Evolutionary conservation across 2,888 invertebrate genomes (phyloP).

Genomic region (Bursaphelenchus okinawaensis): DNA sequence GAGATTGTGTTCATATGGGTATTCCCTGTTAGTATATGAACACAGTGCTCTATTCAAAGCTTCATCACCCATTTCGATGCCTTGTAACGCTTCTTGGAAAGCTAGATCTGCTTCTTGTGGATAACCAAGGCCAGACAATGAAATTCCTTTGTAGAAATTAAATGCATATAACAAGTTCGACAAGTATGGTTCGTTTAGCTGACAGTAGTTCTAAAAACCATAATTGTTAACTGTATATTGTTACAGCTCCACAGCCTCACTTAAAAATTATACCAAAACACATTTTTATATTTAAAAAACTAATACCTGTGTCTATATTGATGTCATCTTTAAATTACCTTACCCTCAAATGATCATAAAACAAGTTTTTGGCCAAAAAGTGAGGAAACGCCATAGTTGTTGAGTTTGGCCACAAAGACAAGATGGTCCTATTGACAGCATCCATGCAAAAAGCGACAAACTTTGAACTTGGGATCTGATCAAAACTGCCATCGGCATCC

Average conservation of each 20-base stretch:
- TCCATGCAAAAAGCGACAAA: conserved; percentile 20
- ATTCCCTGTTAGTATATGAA: not conserved
- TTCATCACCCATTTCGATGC: conserved; percentile 30
- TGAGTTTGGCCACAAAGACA: conserved; percentile 33
- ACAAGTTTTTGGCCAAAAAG: conserved; percentile 27
- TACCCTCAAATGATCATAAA: conserved; percentile 32
- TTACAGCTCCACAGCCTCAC: not conserved
- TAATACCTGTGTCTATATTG: not conserved
- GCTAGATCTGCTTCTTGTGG: conserved; percentile 28
- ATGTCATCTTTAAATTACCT: too few relatives aligned
- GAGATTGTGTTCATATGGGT: conserved; percentile 15
- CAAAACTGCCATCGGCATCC: too few relatives aligned
- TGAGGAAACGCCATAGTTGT: conserved; percentile 23
- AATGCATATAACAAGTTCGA: conserved; percentile 28
- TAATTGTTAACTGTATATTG: not conserved
- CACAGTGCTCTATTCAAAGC: conserved; percentile 37
- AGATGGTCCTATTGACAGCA: conserved; percentile 22
- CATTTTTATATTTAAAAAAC: too few relatives aligned
- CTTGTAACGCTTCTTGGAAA: conserved; percentile 26
- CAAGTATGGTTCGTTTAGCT: conserved; percentile 26
- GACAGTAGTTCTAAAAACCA: conserved; percentile 32
- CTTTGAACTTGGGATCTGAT: too few relatives aligned
- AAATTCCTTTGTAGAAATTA: conserved; percentile 40
- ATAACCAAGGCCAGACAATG: conserved; percentile 38
- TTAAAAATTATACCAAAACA: not conserved